These are phyloP conservation scores for Burhinus bistriatus DNA, from an alignment of 2,113 vertebrate genomes.

Conservation along the genomic window DNA sequence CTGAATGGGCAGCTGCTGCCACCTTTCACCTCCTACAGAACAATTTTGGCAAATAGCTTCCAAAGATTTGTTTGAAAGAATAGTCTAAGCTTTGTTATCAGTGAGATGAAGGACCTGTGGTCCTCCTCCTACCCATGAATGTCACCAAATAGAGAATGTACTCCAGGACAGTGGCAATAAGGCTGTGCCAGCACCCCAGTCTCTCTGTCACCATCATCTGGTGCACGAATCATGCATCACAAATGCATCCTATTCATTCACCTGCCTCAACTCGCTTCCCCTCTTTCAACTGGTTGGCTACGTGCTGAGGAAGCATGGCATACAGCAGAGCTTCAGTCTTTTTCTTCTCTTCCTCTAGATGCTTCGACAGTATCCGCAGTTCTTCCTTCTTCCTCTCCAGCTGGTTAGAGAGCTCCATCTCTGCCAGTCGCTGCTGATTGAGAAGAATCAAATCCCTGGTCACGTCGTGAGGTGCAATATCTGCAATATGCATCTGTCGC, in stretches of 20 bases:
- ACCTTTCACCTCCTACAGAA: neutral
- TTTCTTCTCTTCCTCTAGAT: slow-evolving; percentile 78
- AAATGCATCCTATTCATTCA: slow-evolving; percentile 32
- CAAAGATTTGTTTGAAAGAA: neutral
- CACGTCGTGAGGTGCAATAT: slow-evolving; percentile 82
- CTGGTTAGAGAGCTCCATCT: slow-evolving; percentile 85
- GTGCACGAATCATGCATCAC: neutral
- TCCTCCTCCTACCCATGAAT: neutral
- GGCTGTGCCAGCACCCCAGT: neutral
- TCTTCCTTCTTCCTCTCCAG: slow-evolving; percentile 84
- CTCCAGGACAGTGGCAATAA: neutral
- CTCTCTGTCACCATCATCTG: neutral
- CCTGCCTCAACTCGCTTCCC: slow-evolving; percentile 81
- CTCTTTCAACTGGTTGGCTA: slow-evolving; percentile 81
- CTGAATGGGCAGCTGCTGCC: neutral
- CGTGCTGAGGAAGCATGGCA: slow-evolving; percentile 80
- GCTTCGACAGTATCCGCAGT: slow-evolving; percentile 73
- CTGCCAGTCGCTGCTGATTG: slow-evolving; percentile 81
- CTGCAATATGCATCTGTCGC: slow-evolving; percentile 79
- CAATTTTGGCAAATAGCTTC: neutral
- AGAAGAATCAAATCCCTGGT: slow-evolving; percentile 84
- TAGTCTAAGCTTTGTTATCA: neutral
- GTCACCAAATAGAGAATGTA: neutral
- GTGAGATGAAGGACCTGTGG: neutral
- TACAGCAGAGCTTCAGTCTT: slow-evolving; percentile 80